Base-by-base conservation (phyloP, 2,113 vertebrate species). In the Gracilinanus agilis region DNA sequence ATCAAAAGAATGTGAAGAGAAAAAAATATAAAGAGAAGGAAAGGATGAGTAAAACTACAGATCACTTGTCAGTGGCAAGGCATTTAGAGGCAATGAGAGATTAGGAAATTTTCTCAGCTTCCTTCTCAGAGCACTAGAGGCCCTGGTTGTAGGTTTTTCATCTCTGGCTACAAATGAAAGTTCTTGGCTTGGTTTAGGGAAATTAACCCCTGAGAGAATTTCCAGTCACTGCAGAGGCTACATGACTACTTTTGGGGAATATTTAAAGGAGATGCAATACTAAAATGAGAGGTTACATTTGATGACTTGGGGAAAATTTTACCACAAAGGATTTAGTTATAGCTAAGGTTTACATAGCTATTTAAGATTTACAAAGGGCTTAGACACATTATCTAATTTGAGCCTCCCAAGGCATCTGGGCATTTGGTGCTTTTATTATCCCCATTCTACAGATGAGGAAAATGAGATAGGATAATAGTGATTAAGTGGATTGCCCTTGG, bases 391-490 rank as follows among this genome's bases (percentile, higher is more conserved):
- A 44, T 61, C 19, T 34, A 8, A 89, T 40, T 95, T 95, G 90
- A 89, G 90, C 55, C 4, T 96, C 95, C 92, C 2, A 92, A 53
- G 55, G n/a, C 56, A 61, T 95, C 24, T 91, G 6, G 92, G 25
- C 24, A 40, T 83, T 21, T 83, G 24, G 53, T 44, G 49, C 4
- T 90, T 93, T 94, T 91, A 95, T n/a, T 95, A 19, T 92, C 3
- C 2, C 24, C 90, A 29, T 83, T 97, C 96, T 90, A 94, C 53
- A 95, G 53, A 93, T 67, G 0, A 19, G 90, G 34, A 83, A 83
- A 83, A 34, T 83, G 67, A 83, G 67, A 83, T 5, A 40, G 6
- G n/a, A 34, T 40, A 40, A 83, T 83, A 40, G 16, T 40, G 6
- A 40, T 83, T 40, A 83, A 40, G 40, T 4, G n/a, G 7, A 1